Evolutionary conservation across 1,140 invertebrate species (phyloP).

Genomic region (Pachyrhynchus sulphureomaculatus): DNA sequence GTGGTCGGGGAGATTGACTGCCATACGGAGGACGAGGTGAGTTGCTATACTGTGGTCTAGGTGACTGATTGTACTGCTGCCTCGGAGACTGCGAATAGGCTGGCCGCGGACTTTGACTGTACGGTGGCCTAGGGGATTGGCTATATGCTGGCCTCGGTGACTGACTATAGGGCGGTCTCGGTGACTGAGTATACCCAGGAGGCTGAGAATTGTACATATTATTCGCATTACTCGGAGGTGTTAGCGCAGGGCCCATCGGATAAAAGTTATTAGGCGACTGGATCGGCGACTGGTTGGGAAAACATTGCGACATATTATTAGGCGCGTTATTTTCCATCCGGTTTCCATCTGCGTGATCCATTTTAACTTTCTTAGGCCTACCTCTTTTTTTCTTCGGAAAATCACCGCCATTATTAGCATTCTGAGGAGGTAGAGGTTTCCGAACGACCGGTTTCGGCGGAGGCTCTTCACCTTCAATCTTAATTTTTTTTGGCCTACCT

Average conservation of each 20-base stretch:
- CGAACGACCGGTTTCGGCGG: constrained; percentile 59
- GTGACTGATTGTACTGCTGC: constrained; percentile 58
- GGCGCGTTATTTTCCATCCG: constrained; percentile 41
- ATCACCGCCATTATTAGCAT: constrained; percentile 53
- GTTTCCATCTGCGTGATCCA: constrained; percentile 50
- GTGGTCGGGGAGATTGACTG: constrained; percentile 60
- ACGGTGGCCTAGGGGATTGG: constrained; percentile 41
- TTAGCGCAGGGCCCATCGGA: constrained; percentile 47
- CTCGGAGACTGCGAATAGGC: constrained; percentile 63
- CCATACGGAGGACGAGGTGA: constrained; percentile 59
- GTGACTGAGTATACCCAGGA: constrained; percentile 47
- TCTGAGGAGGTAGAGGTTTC: constrained; percentile 52
- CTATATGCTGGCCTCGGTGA: constrained; percentile 59
- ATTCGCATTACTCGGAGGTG: constrained; percentile 45
- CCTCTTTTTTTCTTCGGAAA: constrained; percentile 81
- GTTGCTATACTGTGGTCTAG: constrained; percentile 61
- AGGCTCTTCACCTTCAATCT: constrained; percentile 67
- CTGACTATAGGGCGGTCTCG: constrained; percentile 52
- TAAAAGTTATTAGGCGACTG: constrained; percentile 56
- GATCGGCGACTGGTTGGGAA: constrained; percentile 56
- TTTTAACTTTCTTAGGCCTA: constrained; percentile 79
- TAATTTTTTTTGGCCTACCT: constrained; percentile 84
- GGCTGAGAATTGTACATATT: constrained; percentile 51
- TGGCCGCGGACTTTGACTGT: constrained; percentile 60
- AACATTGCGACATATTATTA: constrained; percentile 56